Evolutionary conservation across 2,113 vertebrate genomes (phyloP), one percentile per base, ranked within the genome.

Genomic region (Spizaetus ornatus): DNA sequence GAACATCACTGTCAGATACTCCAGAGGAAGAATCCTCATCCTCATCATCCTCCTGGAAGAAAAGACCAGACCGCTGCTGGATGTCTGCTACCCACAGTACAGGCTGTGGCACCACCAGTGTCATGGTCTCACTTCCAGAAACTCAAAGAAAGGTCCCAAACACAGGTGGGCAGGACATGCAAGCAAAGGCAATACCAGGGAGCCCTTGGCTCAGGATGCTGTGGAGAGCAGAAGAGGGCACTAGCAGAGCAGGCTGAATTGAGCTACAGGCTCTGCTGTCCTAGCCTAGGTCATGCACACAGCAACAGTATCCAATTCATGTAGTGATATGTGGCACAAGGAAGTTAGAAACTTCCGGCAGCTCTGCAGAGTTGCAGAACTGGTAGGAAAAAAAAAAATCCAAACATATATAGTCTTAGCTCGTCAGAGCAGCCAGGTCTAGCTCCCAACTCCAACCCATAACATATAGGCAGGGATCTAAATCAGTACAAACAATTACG

Each of bases 11-110:
- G 40, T 99, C 99, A 0, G 99, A 99, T 70, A 98, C 98, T 9
- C 99, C 98, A 9, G 99, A 99, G 38, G 97, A 98, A 61, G 98
- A 98, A 93, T 99, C 99, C 32, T 98, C 98, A 62, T 99, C 98
- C 0, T 98, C 97, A 26, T 98, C 97, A 85, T 98, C 98, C 63
- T 98, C 98, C 98, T 98, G 84, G 22, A 93, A 80, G 22, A 61
- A 84, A 53, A 95, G 67, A 85, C 5, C 59, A 89, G 27, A 67
- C 4, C 50, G 26, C 32, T 92, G n/a, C 27, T 50, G 58, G 66
- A 16, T 22, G 16, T 34, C 19, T 53, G 32, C 77, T 69, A n/a
- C 21, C n/a, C 34, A 42, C 43, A 65, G 23, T 9, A 81, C 3
- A 67, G 52, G 34, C 8, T 70, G 38, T 20, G 43, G 34, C 48